A percentile compares a stretch with the other conserved stretches of the same genome.
Conservation (phyloP, 1,140 invertebrate genomes). For the Drosophila auraria region DNA sequence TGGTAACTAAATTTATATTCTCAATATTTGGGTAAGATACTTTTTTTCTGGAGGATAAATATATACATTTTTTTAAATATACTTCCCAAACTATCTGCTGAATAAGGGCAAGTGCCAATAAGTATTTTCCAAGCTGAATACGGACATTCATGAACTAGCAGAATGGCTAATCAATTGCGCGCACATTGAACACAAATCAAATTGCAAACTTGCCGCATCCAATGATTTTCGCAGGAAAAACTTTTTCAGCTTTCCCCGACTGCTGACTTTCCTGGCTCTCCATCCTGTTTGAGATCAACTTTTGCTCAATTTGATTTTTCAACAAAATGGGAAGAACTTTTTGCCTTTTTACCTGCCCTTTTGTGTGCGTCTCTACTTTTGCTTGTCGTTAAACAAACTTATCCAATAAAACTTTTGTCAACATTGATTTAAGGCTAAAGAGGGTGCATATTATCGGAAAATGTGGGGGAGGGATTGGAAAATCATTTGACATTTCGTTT, state of each 20-base stretch:
- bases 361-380: slow-evolving; percentile 49
- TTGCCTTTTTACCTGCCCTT: slow-evolving; percentile 74
- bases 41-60: neutral
- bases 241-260: neutral
- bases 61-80: neutral
- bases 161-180: slow-evolving; percentile 82
- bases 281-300: slow-evolving; percentile 62
- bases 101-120: slow-evolving; percentile 40
- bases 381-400: slow-evolving; percentile 84
- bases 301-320: slow-evolving; percentile 83
- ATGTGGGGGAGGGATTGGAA: slow-evolving; percentile 11
- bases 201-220: slow-evolving; percentile 78
- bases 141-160: slow-evolving; percentile 64
- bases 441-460: slow-evolving; percentile 70
- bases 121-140: slow-evolving; percentile 16
- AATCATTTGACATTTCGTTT: slow-evolving; percentile 51
- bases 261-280: slow-evolving; percentile 22
- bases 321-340: slow-evolving; percentile 62
- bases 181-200: slow-evolving; percentile 80
- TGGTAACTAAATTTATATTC: too few relatives aligned
- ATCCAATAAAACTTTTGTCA: slow-evolving; percentile 85
- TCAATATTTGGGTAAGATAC: too few relatives aligned
- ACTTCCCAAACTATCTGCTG: neutral
- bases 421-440: slow-evolving; percentile 84
- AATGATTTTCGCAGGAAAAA: slow-evolving; percentile 47